These are phyloP conservation scores for Antrozous pallidus DNA, from an alignment of 2,797 vertebrate genomes.

Conservation along the genomic window DNA sequence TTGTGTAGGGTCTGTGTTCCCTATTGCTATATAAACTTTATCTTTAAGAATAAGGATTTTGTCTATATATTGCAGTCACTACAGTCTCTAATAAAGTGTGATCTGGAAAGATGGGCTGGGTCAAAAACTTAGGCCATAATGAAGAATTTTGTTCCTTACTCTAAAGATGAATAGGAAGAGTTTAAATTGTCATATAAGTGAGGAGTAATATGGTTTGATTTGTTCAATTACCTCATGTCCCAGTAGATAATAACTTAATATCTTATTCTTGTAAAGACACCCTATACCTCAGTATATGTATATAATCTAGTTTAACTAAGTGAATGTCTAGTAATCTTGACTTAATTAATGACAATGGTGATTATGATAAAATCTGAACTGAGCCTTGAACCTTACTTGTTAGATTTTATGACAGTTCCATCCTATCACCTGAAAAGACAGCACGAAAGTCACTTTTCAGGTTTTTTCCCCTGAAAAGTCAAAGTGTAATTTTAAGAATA, in stretches of 20 bases:
- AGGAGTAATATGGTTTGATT: background rate
- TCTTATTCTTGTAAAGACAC: background rate
- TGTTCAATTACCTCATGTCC: background rate
- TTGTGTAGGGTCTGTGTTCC: background rate
- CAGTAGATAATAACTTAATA: background rate
- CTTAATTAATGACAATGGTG: background rate
- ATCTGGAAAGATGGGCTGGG: background rate
- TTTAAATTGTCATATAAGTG: background rate
- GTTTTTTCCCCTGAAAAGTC: slow-evolving; percentile 18
- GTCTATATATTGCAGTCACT: background rate
- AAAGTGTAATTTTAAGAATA: slow-evolving; percentile 29
- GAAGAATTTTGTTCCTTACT: background rate
- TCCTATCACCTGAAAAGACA: background rate
- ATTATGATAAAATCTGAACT: background rate
- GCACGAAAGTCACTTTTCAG: background rate
- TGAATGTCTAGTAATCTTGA: slow-evolving; percentile 3
- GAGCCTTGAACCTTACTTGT: background rate
- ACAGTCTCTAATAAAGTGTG: background rate
- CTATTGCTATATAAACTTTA: background rate
- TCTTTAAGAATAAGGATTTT: background rate
- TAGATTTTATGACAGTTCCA: background rate
- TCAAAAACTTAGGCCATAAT: background rate
- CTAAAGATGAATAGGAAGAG: background rate
- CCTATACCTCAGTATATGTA: background rate
- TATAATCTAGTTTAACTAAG: background rate